Evolutionary conservation across 2,888 invertebrate genomes (phyloP).

Genomic region (Euplexia lucipara): DNA sequence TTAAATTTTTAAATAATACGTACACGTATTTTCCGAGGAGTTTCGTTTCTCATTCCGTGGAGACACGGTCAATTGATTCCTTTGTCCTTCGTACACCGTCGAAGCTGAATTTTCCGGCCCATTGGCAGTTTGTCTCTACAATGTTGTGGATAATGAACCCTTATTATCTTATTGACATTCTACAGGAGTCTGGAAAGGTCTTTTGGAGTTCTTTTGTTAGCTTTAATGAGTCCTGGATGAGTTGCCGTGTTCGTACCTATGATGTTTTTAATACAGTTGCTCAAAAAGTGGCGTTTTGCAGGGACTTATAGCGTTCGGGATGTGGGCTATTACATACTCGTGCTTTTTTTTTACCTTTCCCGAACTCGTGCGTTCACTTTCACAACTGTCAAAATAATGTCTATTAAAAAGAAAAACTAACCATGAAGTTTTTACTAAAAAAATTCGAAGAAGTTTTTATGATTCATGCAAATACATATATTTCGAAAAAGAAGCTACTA

Average conservation of each 20-base stretch:
- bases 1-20: conserved; percentile 44
- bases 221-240: conserved; percentile 20
- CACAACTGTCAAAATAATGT: no score
- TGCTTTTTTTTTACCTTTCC: no score
- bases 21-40: conserved; percentile 15
- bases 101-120: conserved; percentile 52
- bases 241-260: not conserved
- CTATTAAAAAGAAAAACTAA: no score
- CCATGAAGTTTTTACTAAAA: no score
- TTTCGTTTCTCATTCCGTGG: conserved; percentile 31
- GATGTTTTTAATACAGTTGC: not conserved
- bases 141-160: conserved; percentile 36
- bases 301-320: no score
- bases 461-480: no score
- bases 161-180: conserved; percentile 49
- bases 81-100: conserved; percentile 60
- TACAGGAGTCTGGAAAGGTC: conserved; percentile 17
- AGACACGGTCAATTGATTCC: conserved; percentile 67
- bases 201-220: conserved; percentile 30
- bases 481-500: no score
- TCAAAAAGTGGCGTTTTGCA: no score
- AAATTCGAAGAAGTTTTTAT: no score
- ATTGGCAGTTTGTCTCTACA: conserved; percentile 35
- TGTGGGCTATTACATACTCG: no score
- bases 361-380: no score